These are phyloP conservation scores for Pangasius mekongensis DNA, from an alignment of 2,797 vertebrate genomes.

Conservation along the genomic window DNA sequence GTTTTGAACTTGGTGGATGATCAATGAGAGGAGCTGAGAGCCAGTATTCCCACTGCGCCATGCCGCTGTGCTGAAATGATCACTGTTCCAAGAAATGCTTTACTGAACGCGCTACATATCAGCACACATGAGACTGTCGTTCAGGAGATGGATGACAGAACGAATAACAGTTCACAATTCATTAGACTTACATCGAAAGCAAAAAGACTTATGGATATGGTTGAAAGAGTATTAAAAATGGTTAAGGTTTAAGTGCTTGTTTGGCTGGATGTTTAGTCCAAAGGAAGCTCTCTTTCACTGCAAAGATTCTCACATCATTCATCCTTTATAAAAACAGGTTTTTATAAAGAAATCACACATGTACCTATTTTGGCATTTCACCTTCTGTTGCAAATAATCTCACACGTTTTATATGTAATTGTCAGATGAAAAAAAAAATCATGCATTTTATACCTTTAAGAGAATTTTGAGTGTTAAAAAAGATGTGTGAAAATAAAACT, in stretches of 20 bases:
- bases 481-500: not conserved
- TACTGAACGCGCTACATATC: slow-evolving; percentile 26
- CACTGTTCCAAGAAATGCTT: slow-evolving; percentile 37
- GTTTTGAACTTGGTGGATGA: slow-evolving; percentile 50
- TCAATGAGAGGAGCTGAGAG: slow-evolving; percentile 52
- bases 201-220: not conserved
- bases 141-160: slow-evolving; percentile 15
- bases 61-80: slow-evolving; percentile 44
- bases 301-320: not conserved
- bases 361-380: not conserved
- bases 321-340: not conserved
- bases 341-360: no score
- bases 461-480: not conserved
- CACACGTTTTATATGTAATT: not conserved
- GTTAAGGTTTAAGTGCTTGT: not conserved
- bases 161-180: slow-evolving; percentile 16
- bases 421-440: not conserved
- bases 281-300: not conserved
- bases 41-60: slow-evolving; percentile 44
- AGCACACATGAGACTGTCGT: not conserved
- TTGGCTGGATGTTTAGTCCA: not conserved
- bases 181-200: slow-evolving; percentile 4
- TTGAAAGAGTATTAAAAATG: not conserved
- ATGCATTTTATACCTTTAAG: not conserved
- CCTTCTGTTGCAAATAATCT: not conserved